phyloP scores from a whole-genome alignment of 2,888 invertebrate species.

The Lasioglossum morio region DNA sequence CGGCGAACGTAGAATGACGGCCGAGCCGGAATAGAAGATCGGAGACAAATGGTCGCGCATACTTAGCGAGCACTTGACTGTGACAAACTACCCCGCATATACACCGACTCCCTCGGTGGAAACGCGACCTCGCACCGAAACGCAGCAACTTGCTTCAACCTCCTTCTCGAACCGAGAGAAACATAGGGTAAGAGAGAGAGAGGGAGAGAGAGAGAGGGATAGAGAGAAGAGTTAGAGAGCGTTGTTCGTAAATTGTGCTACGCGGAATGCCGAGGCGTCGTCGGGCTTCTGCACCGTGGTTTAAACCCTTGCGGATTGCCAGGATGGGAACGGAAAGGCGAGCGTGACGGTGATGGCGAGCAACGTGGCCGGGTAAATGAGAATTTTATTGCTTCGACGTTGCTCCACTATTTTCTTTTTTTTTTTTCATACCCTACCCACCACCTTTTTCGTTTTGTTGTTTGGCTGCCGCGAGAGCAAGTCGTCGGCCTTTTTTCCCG shows the following conservation, averaged over 20 bases:
- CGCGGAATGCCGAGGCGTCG: slow-evolving; percentile 48
- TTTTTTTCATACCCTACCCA: neutral
- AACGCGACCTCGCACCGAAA: slow-evolving; percentile 32
- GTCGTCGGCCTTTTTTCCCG: neutral
- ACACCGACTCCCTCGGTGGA: slow-evolving; percentile 27
- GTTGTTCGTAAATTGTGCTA: slow-evolving; percentile 50
- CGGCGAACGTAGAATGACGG: slow-evolving; percentile 73
- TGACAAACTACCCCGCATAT: slow-evolving; percentile 80
- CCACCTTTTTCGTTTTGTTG: neutral
- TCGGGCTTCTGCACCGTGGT: slow-evolving; percentile 47
- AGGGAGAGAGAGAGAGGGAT: neutral
- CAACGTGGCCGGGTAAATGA: slow-evolving; percentile 30
- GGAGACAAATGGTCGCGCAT: slow-evolving; percentile 83
- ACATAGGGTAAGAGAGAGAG: neutral
- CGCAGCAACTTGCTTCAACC: slow-evolving; percentile 22
- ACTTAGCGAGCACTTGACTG: slow-evolving; percentile 82
- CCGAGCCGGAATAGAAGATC: slow-evolving; percentile 74
- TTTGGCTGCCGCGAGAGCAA: neutral
- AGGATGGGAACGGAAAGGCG: slow-evolving; percentile 34
- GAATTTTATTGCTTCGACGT: slow-evolving; percentile 34
- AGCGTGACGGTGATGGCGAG: slow-evolving; percentile 36
- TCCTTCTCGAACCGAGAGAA: neutral
- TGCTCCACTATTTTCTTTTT: neutral
- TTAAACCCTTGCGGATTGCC: slow-evolving; percentile 55
- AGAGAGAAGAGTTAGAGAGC: neutral